A percentile compares a stretch with the other conserved stretches of the same genome.
These are phyloP conservation scores for Oscheius myriophilus DNA, from an alignment of 2,888 invertebrate genomes.

Conservation along the genomic window DNA sequence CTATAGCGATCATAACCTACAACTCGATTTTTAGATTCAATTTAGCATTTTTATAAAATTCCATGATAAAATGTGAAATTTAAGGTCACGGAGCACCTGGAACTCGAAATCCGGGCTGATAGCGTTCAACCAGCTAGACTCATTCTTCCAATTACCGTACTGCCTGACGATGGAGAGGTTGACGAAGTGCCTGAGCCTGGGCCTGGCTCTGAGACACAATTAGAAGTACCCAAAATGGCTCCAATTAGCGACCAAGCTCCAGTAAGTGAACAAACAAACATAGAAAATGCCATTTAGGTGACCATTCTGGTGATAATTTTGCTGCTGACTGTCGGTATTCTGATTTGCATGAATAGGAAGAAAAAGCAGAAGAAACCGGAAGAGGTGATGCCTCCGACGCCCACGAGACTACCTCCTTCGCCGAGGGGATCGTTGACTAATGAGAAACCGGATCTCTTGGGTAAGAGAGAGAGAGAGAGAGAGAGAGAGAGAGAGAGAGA, in stretches of 20 bases:
- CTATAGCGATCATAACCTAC: too few relatives aligned
- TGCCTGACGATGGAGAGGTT: slow-evolving; percentile 38
- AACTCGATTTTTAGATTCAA: neutral
- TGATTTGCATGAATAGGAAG: slow-evolving; percentile 27
- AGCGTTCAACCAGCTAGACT: slow-evolving; percentile 66
- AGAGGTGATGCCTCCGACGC: slow-evolving; percentile 22
- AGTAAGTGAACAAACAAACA: slow-evolving; percentile 12
- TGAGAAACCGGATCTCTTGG: slow-evolving; percentile 28
- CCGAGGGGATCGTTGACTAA: slow-evolving; percentile 15
- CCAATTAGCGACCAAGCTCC: slow-evolving; percentile 42
- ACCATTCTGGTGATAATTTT: slow-evolving; percentile 24
- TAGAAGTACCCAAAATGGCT: slow-evolving; percentile 23
- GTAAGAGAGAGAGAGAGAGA: slow-evolving; percentile 16
- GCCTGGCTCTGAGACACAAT: neutral
- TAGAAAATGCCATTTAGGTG: neutral
- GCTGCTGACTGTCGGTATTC: slow-evolving; percentile 15
- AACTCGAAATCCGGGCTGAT: slow-evolving; percentile 65
- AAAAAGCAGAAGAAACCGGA: slow-evolving; percentile 26
- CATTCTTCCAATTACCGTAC: slow-evolving; percentile 56
- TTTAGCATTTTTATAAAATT: neutral
- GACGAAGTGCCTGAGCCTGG: slow-evolving; percentile 5
- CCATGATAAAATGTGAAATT: neutral
- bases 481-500: slow-evolving; percentile 5
- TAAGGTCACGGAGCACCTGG: slow-evolving; percentile 54
- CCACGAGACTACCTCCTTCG: slow-evolving; percentile 26